These are phyloP conservation scores for Pollimyrus isidori DNA, from an alignment of 2,113 vertebrate species.

Conservation along the genomic window DNA sequence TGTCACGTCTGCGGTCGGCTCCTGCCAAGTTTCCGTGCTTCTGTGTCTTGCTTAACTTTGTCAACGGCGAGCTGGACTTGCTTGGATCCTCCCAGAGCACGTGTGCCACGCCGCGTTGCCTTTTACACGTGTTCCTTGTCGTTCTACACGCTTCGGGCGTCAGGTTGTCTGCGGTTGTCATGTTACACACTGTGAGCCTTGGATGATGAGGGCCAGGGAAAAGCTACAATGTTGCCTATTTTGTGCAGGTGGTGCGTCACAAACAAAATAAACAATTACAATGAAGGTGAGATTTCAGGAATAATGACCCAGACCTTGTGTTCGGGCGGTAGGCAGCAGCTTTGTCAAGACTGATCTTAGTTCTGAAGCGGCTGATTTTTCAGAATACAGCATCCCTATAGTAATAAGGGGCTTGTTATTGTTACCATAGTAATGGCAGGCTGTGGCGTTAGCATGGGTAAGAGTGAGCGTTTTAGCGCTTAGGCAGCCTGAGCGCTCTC, in stretches of 20 bases:
- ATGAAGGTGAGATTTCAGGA: neutral
- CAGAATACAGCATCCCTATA: neutral
- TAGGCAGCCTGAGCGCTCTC: neutral
- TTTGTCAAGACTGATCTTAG: neutral
- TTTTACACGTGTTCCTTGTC: neutral
- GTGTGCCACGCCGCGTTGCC: neutral
- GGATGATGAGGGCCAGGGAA: neutral
- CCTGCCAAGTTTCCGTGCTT: neutral
- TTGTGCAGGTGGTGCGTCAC: neutral
- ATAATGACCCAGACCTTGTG: neutral
- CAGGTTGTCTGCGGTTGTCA: neutral
- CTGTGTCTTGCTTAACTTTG: neutral
- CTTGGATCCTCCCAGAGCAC: neutral
- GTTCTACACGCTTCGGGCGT: neutral
- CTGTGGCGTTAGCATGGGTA: neutral
- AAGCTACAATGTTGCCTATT: neutral
- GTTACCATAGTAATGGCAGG: constrained; percentile 1
- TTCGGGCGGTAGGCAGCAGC: neutral
- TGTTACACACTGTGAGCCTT: neutral
- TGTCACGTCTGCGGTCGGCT: neutral
- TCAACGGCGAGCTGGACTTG: neutral
- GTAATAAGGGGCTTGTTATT: neutral
- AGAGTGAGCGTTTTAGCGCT: neutral
- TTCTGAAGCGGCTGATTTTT: neutral
- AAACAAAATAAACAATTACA: neutral